Evolutionary conservation across 2,113 vertebrate genomes (phyloP).

Genomic region (Hipposideros armiger): DNA sequence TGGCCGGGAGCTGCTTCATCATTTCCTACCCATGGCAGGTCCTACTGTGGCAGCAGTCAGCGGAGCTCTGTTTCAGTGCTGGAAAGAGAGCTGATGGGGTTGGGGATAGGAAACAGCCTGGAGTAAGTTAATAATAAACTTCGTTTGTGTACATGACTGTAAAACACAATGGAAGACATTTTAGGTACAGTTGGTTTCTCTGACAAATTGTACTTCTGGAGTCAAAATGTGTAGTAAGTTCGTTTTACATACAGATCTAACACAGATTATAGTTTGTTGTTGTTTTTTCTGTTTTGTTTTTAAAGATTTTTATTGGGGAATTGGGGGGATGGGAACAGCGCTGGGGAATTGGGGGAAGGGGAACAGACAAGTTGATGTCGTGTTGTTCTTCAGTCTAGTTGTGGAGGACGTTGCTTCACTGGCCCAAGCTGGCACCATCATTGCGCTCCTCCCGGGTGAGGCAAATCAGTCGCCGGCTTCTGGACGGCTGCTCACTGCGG

Average conservation of each 20-base stretch:
- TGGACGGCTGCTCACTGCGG: too few species aligned
- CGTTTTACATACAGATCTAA: not conserved
- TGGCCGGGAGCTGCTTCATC: not conserved
- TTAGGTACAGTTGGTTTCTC: not conserved
- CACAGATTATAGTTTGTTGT: not conserved
- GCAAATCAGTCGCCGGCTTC: too few species aligned
- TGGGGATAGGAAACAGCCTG: not conserved
- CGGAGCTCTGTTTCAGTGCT: not conserved
- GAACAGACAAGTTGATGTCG: too few species aligned
- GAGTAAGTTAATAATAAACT: not conserved
- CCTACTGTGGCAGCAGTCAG: not conserved
- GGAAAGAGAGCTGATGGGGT: not conserved
- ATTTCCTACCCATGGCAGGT: not conserved
- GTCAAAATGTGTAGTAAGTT: not conserved
- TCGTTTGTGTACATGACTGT: not conserved
- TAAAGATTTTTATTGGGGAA: too few species aligned
- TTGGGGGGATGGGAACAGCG: too few species aligned
- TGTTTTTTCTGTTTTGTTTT: too few species aligned
- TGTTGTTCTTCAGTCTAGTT: too few species aligned
- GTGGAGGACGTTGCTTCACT: too few species aligned
- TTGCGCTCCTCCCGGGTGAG: too few species aligned
- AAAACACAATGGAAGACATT: not conserved
- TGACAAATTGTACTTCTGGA: not conserved
- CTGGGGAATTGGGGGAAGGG: too few species aligned
- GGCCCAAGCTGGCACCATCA: too few species aligned